Percentiles rank a stretch among this genome's conserved stretches.
Conservation (phyloP, 2,113 vertebrate species). For the Tachycineta bicolor region DNA sequence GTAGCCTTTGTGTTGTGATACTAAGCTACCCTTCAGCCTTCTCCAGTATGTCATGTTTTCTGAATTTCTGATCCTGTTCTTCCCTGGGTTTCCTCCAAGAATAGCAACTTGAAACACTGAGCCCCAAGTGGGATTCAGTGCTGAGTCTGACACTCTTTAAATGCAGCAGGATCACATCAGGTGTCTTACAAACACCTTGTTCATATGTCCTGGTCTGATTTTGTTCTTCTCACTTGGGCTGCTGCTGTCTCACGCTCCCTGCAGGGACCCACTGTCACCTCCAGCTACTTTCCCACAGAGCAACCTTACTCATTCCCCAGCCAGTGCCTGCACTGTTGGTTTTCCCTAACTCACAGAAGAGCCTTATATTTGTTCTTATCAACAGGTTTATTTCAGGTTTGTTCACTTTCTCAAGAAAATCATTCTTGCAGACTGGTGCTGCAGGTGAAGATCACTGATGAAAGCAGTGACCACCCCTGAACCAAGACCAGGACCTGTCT, state of each 20-base stretch:
- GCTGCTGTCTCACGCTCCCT: not conserved
- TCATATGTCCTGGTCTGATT: not conserved
- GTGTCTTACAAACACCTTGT: constrained; percentile 33
- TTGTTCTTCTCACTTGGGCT: not conserved
- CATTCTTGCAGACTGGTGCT: not conserved
- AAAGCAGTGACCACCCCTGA: not conserved
- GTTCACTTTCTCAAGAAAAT: not conserved
- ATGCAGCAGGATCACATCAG: constrained; percentile 1
- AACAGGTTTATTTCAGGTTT: not conserved
- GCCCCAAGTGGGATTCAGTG: not conserved
- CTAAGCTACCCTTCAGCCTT: constrained; percentile 52
- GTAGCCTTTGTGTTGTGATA: constrained; percentile 47
- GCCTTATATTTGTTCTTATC: not conserved
- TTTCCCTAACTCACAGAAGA: not conserved
- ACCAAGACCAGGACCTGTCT: not conserved
- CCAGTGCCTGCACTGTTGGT: not conserved
- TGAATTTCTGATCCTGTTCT: constrained; percentile 39
- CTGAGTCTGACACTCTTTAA: not conserved
- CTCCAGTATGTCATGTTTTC: constrained; percentile 64
- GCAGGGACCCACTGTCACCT: not conserved
- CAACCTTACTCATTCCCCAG: not conserved
- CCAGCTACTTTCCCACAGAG: constrained; percentile 10
- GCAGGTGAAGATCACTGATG: not conserved
- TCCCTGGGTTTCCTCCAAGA: constrained; percentile 39
- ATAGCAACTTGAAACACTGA: not conserved